These are phyloP conservation scores for Megaceryle torquata DNA, from an alignment of 2,113 vertebrate genomes.

Conservation along the genomic window DNA sequence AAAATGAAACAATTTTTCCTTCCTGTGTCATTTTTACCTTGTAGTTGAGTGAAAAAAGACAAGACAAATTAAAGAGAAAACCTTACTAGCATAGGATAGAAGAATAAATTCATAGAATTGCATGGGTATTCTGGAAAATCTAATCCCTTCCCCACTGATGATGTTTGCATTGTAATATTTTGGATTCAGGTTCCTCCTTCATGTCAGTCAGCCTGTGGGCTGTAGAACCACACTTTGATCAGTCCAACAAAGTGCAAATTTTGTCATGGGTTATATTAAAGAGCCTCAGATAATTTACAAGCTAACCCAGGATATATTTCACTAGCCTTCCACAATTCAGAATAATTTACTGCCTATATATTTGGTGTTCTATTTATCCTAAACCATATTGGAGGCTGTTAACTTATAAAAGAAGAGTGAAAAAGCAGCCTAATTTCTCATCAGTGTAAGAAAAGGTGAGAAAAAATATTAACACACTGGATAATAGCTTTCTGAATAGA, in stretches of 20 bases:
- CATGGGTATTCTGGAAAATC: not conserved
- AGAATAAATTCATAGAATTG: not conserved
- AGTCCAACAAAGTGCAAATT: not conserved
- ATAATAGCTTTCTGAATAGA: conserved; percentile 16
- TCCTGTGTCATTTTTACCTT: not conserved
- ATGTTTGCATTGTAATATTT: not conserved
- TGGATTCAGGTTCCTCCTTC: not conserved
- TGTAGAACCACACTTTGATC: not conserved
- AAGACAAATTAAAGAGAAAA: not conserved
- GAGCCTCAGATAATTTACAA: not conserved
- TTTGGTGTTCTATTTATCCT: not conserved
- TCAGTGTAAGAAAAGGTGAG: conserved; percentile 1
- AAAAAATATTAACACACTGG: not conserved
- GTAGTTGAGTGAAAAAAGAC: not conserved
- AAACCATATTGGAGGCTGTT: conserved; percentile 20
- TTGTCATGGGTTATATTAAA: not conserved
- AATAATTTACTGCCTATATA: conserved; percentile 17
- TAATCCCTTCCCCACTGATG: not conserved
- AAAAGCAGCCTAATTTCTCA: conserved; percentile 34
- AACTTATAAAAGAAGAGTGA: not conserved
- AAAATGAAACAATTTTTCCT: not conserved
- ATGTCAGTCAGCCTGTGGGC: rapidly evolving
- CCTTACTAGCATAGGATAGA: not conserved
- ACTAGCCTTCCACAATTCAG: not conserved
- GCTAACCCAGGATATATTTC: not conserved